Base-by-base conservation (phyloP, 2,113 vertebrate species). In the Origma solitaria region DNA sequence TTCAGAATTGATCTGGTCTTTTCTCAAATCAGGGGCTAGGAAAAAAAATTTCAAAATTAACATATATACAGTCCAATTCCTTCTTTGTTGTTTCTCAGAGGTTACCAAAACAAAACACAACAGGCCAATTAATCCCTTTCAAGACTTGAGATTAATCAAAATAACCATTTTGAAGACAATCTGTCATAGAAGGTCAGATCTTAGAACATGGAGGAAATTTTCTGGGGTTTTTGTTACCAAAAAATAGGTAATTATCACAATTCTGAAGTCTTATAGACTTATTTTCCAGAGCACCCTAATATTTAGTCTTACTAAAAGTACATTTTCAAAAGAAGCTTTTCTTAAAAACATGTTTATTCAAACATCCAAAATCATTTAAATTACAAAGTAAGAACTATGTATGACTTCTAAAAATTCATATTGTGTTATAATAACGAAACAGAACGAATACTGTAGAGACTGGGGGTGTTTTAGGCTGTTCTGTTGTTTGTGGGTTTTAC, bases 1-100 rank as follows among this genome's bases (percentile, higher is more conserved):
- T 69, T 98, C 98, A 17, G 97, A 90, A 92, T 70, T 97, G 91
- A 95, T 94, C 37, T 94, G 86, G 65, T 97, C 97, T 97, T 90
- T 98, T 66, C 87, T 97, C 62, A 95, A 37, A 21, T 93, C 98
- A 98, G 47, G 17, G 33, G 65, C 21, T 27, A 54, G 22, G n/a
- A 58, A 82, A 42, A 25, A 64, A 37, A 44, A 75, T 25, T 73
- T 68, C 16, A 25, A 82, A 71, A 40, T 87, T 33, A 71, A 25
- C 19, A 82, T 20, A 51, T 70, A 54, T 8, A 54, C 11, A 84
- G 15, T 64, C 33, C 10, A 87, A n/a, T 20, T 88, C 20, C 13
- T 70, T 83, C 24, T 53, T 51, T 73, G 6, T 9, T 69, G 85
- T 77, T 83, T 28, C 45, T 87, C 58, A 35, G 47, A 47, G 16